A percentile compares a stretch with the other conserved stretches of the same genome.
Evolutionary conservation across 2,113 vertebrate species (phyloP).

Genomic region (Balaeniceps rex): DNA sequence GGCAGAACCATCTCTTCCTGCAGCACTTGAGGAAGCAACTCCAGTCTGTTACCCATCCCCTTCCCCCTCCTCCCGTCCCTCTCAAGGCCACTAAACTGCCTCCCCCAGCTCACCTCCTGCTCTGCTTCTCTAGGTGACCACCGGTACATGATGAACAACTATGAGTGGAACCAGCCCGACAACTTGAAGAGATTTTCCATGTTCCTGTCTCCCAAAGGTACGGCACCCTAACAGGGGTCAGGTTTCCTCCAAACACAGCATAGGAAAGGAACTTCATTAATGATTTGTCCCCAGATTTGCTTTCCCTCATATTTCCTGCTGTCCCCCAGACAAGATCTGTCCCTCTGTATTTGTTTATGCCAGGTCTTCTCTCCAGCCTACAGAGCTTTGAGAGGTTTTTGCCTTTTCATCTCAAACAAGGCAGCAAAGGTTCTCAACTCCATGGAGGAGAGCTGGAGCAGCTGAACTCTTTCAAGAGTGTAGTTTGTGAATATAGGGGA

Average conservation of each 20-base stretch:
- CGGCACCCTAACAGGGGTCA: neutral
- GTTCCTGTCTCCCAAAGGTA: constrained; percentile 80
- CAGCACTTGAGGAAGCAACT: neutral
- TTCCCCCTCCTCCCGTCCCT: neutral
- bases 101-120: neutral
- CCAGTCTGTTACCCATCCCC: neutral
- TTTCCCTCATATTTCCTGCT: neutral
- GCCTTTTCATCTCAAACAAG: neutral
- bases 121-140: constrained; percentile 64
- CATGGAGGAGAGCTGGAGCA: neutral
- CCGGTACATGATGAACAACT: constrained; percentile 73
- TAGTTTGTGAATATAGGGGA: neutral
- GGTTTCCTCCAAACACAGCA: neutral
- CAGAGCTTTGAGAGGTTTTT: neutral
- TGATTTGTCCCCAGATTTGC: neutral
- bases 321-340: neutral
- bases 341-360: neutral
- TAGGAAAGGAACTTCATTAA: neutral
- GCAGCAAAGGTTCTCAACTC: neutral
- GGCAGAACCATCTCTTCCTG: neutral
- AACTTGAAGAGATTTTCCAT: constrained; percentile 79
- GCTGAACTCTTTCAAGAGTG: neutral
- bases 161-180: constrained; percentile 74
- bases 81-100: neutral
- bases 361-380: neutral